Conservation (phyloP, 2,888 invertebrate species). For the Cheilosia soror region DNA sequence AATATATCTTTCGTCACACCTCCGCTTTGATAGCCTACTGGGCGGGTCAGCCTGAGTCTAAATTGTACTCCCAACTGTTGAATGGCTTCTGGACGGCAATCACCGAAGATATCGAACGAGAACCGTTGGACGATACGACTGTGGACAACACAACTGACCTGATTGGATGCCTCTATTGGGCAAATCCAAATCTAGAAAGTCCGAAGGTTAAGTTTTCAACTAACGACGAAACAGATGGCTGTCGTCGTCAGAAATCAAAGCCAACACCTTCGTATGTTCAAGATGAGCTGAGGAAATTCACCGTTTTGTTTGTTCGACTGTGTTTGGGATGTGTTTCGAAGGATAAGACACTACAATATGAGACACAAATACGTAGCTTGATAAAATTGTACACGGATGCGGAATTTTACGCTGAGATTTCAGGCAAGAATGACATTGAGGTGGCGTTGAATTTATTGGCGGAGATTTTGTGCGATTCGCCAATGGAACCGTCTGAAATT, state of each 20-base stretch:
- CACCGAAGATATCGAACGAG: constrained; percentile 76
- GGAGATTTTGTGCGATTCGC: constrained; percentile 78
- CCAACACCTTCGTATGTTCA: constrained; percentile 52
- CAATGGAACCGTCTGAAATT: constrained; percentile 84
- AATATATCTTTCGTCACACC: constrained; percentile 84
- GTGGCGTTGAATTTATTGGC: constrained; percentile 79
- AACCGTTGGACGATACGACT: constrained; percentile 77
- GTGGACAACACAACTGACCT: constrained; percentile 84
- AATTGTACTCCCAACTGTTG: constrained; percentile 78
- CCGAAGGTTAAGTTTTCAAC: constrained; percentile 85
- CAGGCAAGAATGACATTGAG: constrained; percentile 79
- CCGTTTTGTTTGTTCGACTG: constrained; percentile 79
- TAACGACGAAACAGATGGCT: constrained; percentile 72
- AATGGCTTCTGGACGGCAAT: constrained; percentile 81
- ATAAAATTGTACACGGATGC: constrained; percentile 86
- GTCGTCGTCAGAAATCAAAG: constrained; percentile 51
- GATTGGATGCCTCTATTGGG: constrained; percentile 79
- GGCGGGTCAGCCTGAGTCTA: constrained; percentile 84
- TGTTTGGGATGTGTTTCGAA: constrained; percentile 86
- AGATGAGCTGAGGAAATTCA: constrained; percentile 79
- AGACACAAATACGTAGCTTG: constrained; percentile 85
- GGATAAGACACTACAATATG: constrained; percentile 84
- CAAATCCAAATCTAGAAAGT: constrained; percentile 83
- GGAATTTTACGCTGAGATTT: constrained; percentile 84
- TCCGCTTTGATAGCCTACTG: constrained; percentile 85